These are phyloP conservation scores for Bombus ignitus DNA, from an alignment of 1,140 invertebrate genomes.

Conservation along the genomic window DNA sequence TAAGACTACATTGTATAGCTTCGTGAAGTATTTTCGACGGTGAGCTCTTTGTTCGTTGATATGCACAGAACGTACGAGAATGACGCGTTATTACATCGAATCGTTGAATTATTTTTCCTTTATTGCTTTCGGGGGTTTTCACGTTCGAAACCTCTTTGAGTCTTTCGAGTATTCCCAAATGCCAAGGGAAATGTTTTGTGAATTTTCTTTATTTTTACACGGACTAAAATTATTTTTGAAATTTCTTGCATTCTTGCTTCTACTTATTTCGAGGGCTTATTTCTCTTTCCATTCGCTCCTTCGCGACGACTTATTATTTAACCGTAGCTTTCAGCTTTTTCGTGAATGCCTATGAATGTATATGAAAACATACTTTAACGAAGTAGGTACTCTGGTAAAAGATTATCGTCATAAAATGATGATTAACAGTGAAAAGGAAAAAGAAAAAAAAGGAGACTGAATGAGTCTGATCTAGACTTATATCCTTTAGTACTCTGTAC, in stretches of 20 bases:
- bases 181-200: slow-evolving; percentile 5
- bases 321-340: too few relatives aligned
- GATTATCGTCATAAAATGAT: too few relatives aligned
- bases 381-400: too few relatives aligned
- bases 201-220: background rate
- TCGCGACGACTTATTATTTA: background rate
- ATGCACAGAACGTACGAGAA: background rate
- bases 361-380: background rate
- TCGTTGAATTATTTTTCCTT: background rate
- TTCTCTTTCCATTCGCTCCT: background rate
- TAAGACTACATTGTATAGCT: background rate
- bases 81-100: background rate
- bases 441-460: too few relatives aligned
- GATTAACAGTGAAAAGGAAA: too few relatives aligned
- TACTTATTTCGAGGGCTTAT: too few relatives aligned
- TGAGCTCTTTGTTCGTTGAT: background rate
- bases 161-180: background rate
- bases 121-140: background rate
- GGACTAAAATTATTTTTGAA: slow-evolving; percentile 9
- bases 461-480: too few relatives aligned
- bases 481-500: too few relatives aligned
- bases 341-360: too few relatives aligned
- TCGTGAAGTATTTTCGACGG: background rate
- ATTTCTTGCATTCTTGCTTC: background rate
- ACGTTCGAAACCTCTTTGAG: background rate